phyloP scores from a whole-genome alignment of 2,113 vertebrate genomes.

The Ursus arctos region DNA sequence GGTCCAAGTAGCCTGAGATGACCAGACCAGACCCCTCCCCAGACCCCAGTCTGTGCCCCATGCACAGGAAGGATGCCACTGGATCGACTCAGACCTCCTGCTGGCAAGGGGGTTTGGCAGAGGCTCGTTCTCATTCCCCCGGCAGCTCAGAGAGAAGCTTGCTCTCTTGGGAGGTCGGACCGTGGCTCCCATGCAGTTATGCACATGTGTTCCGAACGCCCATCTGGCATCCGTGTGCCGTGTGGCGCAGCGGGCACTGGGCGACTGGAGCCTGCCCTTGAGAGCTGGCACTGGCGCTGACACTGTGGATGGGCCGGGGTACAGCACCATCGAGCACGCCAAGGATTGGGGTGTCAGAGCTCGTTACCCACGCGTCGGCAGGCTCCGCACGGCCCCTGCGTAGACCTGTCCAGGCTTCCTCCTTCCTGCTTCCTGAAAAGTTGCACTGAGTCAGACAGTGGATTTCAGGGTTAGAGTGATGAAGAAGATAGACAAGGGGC shows the following conservation, averaged over 20 bases:
- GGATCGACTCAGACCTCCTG: background rate
- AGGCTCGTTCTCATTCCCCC: background rate
- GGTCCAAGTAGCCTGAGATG: background rate
- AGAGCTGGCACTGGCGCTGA: background rate
- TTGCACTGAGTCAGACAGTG: background rate
- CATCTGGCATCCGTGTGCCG: accelerated
- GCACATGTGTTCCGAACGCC: background rate
- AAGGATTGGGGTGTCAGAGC: accelerated
- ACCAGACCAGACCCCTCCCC: background rate
- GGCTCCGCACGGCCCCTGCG: accelerated
- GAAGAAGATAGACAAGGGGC: background rate
- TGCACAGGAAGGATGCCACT: background rate
- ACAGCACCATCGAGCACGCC: accelerated
- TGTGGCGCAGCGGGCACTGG: accelerated
- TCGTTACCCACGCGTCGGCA: accelerated
- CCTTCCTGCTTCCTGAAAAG: background rate
- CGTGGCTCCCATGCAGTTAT: accelerated
- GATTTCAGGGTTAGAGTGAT: background rate
- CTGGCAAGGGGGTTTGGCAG: background rate
- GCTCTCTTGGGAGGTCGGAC: background rate
- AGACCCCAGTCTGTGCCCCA: accelerated
- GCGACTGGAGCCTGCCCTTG: background rate
- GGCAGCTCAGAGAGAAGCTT: background rate
- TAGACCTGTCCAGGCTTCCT: accelerated
- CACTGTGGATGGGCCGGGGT: background rate